A percentile compares a stretch with the other conserved stretches of the same genome.
These are phyloP conservation scores for Gymnoscopelus braueri DNA, from an alignment of 2,797 vertebrate genomes.

Conservation along the genomic window DNA sequence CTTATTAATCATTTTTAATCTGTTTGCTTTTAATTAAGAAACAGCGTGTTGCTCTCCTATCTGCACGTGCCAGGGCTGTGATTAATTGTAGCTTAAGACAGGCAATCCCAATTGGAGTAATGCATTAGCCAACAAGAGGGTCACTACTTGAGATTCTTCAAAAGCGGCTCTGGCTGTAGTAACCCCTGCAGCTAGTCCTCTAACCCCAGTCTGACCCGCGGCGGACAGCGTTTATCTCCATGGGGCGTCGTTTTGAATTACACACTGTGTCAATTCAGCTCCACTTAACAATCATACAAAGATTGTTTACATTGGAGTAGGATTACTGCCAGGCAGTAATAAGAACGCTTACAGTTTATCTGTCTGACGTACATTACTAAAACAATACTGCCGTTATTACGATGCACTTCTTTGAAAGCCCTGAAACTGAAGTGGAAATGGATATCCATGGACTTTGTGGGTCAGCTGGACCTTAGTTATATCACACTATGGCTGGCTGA, in stretches of 20 bases:
- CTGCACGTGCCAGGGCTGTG: slow-evolving; percentile 97
- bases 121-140: slow-evolving; percentile 93
- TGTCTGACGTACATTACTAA: slow-evolving; percentile 9
- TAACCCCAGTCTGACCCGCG: slow-evolving; percentile 28
- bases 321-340: slow-evolving; percentile 11
- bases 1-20: slow-evolving; percentile 99
- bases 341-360: slow-evolving; percentile 26
- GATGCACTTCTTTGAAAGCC: no score
- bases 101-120: slow-evolving; percentile 94
- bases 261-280: slow-evolving; percentile 42
- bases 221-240: slow-evolving; percentile 34
- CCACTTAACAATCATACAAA: slow-evolving; percentile 20
- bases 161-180: slow-evolving; percentile 66
- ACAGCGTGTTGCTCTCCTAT: slow-evolving; percentile 98
- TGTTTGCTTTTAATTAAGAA: slow-evolving; percentile 99
- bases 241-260: slow-evolving; percentile 40
- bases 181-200: slow-evolving; percentile 48
- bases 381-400: no score
- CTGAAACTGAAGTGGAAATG: no score
- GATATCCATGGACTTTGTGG: no score
- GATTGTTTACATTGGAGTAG: slow-evolving; percentile 17
- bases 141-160: slow-evolving; percentile 81
- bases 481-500: no score
- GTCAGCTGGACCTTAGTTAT: no score
- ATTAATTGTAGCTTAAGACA: slow-evolving; percentile 99